Evolutionary conservation across 2,888 invertebrate genomes (phyloP), one percentile per base, ranked within the genome.

Genomic region (Macaria liturata): DNA sequence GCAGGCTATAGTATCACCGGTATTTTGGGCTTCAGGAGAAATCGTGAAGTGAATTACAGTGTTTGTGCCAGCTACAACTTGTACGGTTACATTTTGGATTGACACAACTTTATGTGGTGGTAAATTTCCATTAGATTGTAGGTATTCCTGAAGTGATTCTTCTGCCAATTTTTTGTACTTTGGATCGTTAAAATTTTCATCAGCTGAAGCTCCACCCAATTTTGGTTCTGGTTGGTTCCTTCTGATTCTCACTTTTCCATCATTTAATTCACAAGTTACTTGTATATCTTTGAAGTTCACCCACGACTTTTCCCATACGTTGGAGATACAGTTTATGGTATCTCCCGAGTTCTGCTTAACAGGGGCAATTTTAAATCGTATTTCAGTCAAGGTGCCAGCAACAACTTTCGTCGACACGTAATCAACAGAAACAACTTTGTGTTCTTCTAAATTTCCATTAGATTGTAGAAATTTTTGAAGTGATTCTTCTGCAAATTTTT

Each of bases 271-370:
- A 49, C 65, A 52, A 68, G 1, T 55, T 0, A 77, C 75, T 0
- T 49, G 55, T 9, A 74, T 70, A 8, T 76, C 67, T 49, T 69
- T 75, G 4, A 65, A 62, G 0, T 69, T 66, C 0, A 65, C 9
- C 80, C 77, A 78, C 8, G 60, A 37, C 47, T 65, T 64, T 50
- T 76, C 75, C 65, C 70, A 80, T 49, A 81, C 62, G 49, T 70
- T 44, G 3, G 83, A 75, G 32, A 69, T 57, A 55, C 82, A 82
- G 20, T 48, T 62, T 8, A 70, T 51, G 0, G 59, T 49, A 52
- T 70, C 54, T 4, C 37, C 54, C 9, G 51, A 9, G 46, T 4
- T 32, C 9, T 46, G 4, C 4, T 9, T 20, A 39, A n/a, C 31
- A 8, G 62, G 51, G 9, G 46, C 34, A 4, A 66, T 62, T 30